Percentiles rank a stretch among this genome's conserved stretches.
These are phyloP conservation scores for Edolisoma coerulescens DNA, from an alignment of 2,113 vertebrate genomes.

Conservation along the genomic window DNA sequence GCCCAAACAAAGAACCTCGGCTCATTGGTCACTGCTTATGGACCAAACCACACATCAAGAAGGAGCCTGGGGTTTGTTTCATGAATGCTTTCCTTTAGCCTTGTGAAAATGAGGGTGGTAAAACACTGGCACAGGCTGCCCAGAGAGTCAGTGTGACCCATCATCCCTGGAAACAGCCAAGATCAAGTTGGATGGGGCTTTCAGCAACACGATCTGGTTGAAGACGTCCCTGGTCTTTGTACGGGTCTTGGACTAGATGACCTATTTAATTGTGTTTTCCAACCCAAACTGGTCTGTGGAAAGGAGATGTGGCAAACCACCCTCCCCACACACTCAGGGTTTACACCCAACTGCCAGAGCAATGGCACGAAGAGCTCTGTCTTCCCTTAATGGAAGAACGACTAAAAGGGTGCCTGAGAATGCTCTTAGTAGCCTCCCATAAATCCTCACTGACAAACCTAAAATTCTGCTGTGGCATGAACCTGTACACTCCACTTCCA, in stretches of 20 bases:
- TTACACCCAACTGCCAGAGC: neutral
- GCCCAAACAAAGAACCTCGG: neutral
- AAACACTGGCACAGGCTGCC: neutral
- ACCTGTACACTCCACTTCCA: neutral
- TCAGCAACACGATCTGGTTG: rapidly evolving
- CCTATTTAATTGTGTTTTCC: neutral
- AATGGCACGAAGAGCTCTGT: neutral
- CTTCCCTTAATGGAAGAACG: neutral
- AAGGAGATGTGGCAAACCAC: neutral
- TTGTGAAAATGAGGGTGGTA: neutral
- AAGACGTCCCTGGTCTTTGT: no score
- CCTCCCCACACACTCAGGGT: neutral
- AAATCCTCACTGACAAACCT: neutral
- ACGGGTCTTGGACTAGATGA: neutral
- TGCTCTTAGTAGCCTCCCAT: neutral
- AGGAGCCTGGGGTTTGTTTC: neutral
- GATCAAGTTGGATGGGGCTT: neutral
- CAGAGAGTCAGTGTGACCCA: no score
- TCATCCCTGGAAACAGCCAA: neutral
- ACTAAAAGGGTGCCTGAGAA: neutral
- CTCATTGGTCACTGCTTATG: neutral
- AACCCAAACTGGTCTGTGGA: neutral
- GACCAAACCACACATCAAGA: neutral
- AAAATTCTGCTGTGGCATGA: neutral
- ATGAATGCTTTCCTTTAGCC: neutral